Evolutionary conservation across 1,140 invertebrate species (phyloP), one percentile per base, ranked within the genome.

Genomic region (Papilio glaucus): DNA sequence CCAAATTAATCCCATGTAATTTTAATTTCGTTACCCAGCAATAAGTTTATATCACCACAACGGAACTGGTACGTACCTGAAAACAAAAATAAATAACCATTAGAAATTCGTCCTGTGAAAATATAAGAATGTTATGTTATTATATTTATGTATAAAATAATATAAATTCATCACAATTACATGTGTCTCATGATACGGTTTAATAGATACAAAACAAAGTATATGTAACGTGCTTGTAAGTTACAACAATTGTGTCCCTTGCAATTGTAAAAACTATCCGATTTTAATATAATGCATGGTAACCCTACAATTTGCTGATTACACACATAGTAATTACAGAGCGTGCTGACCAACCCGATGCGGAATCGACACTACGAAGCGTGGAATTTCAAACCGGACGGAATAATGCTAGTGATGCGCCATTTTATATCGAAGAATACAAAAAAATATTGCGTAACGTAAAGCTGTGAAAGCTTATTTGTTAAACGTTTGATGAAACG

Each of bases 311-410:
- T 80, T 78, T 78, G 79, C 81, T 83, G 81, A 85, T 84, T 80
- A 83, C 77, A 80, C 72, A 83, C 77, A 81, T 67, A 80, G 65
- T 72, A 75, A 81, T 80, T 76, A 76, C 62, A 73, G 77, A 74
- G 76, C 75, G 80, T 74, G 72, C 57, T 33, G 41, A 49, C 61
- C 70, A 37, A 15, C 37, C 15, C 62, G 5, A 65, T 65, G 62
- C 62, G 62, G 62, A 65, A 65, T 65, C 62, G 62, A 65, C 62
- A 65, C 62, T 65, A 41, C 37, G 62, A 24, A 65, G 62, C 62
- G 62, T 38, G 62, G 62, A 65, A 65, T 21, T 18, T 15, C 15
- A 65, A 65, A 15, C 62, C 15, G 15, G 8, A 39, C 9, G 10
- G 15, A 49, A 45, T 15, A 61, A 10, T 26, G 13, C 29, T 61